Evolutionary conservation across 1,140 invertebrate genomes (phyloP), one percentile per base, ranked within the genome.

Genomic region (Xylocopa sonorina): DNA sequence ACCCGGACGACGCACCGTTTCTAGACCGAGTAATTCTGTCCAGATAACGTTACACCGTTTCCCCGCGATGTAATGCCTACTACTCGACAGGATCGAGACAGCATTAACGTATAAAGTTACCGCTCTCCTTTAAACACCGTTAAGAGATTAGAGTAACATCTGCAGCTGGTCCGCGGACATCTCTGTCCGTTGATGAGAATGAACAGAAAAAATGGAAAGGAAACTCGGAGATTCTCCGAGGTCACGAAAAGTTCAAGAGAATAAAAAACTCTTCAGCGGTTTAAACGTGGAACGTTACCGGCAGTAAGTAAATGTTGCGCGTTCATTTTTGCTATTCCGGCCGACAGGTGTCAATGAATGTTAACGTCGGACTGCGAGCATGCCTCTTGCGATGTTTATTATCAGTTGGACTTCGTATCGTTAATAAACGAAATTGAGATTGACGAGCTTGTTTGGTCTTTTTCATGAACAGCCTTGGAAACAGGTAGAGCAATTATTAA

Each of bases 11-110:
- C 57, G 57, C 57, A 80, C n/a, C 21, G 24, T 80, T 67, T 80
- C 80, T 80, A 55, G 72, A 80, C 60, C 78, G 48, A 32, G 64
- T 66, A 66, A 55, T 51, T 38, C 51, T 51, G 29, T 55, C 63
- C 38, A 60, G 34, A 46, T 66, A 68, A 27, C 55, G 46, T 72
- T 80, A 53, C 60, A 66, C 57, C 53, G n/a, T n/a, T 66, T 80
- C 58, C 46, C 21, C 34, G n/a, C n/a, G n/a, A n/a, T n/a, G 32
- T 68, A 53, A 78, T 72, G 27, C 21, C 7, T 55, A 62, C 53
- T 50, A 34, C 2, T 41, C 5, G 21, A n/a, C n/a, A n/a, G n/a
- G 21, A 57, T 16, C 18, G 34, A 43, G 9, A 10, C 16, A 3
- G 6, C 29, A 48, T 64, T 64, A 64, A 64, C 38, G 46, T 27